Percentiles rank a stretch among this genome's conserved stretches.
Conservation (phyloP, 2,888 invertebrate species). For the Crematogaster levior region DNA sequence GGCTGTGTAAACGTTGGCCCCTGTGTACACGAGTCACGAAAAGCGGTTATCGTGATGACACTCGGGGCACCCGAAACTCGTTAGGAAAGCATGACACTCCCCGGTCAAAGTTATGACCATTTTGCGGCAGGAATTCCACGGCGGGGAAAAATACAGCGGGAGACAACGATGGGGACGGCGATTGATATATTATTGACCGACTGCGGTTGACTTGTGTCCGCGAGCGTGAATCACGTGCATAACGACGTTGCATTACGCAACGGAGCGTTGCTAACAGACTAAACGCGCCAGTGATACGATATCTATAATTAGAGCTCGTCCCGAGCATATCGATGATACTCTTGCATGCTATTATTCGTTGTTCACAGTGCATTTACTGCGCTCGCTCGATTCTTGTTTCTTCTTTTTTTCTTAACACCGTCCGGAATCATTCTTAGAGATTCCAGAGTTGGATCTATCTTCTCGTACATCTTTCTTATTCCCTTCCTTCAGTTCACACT, state of each 20-base stretch:
- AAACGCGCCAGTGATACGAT: slow-evolving; percentile 14
- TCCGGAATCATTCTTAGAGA: not conserved
- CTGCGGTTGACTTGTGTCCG: not conserved
- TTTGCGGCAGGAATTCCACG: not conserved
- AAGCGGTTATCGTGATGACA: slow-evolving; percentile 58
- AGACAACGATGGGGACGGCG: not conserved
- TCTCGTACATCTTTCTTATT: too few relatives aligned
- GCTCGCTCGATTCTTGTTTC: too few relatives aligned
- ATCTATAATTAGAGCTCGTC: slow-evolving; percentile 48
- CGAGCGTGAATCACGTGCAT: slow-evolving; percentile 10
- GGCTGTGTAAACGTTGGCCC: slow-evolving; percentile 62
- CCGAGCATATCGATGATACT: slow-evolving; percentile 10
- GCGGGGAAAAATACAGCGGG: not conserved
- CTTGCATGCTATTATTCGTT: not conserved
- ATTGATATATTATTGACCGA: slow-evolving; percentile 35
- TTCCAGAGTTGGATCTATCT: not conserved
- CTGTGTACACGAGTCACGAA: slow-evolving; percentile 60
- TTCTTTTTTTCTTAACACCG: not conserved
- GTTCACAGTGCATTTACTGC: not conserved
- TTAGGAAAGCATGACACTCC: not conserved
- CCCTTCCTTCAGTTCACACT: not conserved
- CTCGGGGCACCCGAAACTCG: slow-evolving; percentile 32
- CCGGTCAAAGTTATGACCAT: not conserved
- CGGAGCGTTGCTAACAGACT: not conserved
- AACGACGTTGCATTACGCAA: slow-evolving; percentile 29